Evolutionary conservation across 1,140 invertebrate genomes (phyloP), one percentile per base, ranked within the genome.

Genomic region (Heliconius eleuchia): DNA sequence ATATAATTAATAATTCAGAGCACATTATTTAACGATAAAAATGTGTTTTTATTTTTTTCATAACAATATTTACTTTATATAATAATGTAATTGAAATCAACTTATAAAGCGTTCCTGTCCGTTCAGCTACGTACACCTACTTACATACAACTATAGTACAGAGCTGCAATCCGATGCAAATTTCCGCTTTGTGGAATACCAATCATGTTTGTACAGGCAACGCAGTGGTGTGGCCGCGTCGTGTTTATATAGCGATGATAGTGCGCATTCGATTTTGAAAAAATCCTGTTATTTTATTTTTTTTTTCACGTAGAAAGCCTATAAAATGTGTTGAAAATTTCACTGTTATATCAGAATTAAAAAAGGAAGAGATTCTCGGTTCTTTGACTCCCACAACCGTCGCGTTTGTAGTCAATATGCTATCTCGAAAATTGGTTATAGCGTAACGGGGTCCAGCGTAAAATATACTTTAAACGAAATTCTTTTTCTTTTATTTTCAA

Each of bases 131-230:
- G n/a, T 23, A 57, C 8, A 23, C 7, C n/a, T 55, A 55, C 55
- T 18, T n/a, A 23, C n/a, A n/a, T 55, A 57, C n/a, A 57, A 27
- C 2, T 66, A 27, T 30, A 16, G 27, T n/a, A 66, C 11, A 27
- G 60, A 27, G 70, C 74, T 39, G 74, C 72, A 74, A 77, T 73
- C 72, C 79, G 57, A 78, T 82, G 80, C 80, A 76, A 80, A 79
- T 84, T 79, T 80, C 78, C 71, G 72, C 83, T 87, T 87, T 86
- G 84, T 87, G 79, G 83, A 82, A 87, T 86, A 81, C 80, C 83
- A 78, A 85, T 82, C 83, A 77, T 84, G 84, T 85, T 87, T 82
- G 78, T 78, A 76, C 84, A 83, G 84, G 82, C 84, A 80, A 39
- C 78, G 74, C 79, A 75, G 81, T 78, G 57, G 79, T 77, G 46